Base-by-base conservation (phyloP, 2,797 vertebrate genomes). In the Lagodon rhomboides region DNA sequence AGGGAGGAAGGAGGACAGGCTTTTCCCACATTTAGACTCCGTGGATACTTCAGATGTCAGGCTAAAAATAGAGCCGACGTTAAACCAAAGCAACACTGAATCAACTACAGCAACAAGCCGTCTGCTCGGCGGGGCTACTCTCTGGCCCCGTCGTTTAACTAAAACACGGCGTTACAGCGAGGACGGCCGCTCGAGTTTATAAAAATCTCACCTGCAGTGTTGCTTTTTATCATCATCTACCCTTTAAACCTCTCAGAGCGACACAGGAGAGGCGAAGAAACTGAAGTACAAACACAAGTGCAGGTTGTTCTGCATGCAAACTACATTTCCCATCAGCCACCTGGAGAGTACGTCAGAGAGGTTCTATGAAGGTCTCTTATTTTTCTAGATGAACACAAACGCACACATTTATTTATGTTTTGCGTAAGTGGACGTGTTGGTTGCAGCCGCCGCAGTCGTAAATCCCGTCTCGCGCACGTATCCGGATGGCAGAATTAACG, bases 21-120 rank as follows among this genome's bases (percentile, higher is more conserved):
- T 98, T 99, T 99, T 99, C 98, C 98, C 98, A 99, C 97, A 99
- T 99, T 98, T 97, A 96, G 89, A 97, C 97, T 97, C 96, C 96
- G 95, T 94, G 96, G 96, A 97, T 97, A 96, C 97, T 98, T 97
- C 96, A 97, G 97, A 98, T 97, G 96, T 96, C 95, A 93, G 89
- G 94, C 97, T 98, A 98, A 98, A 98, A 97, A 98, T 98, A 99
- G 97, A 86, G 68, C 54, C 71, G 12, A 93, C 92, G 97, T 96
- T 97, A 96, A 73, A 97, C 95, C 94, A 92, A 96, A 96, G 94
- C 95, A 80, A 74, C 69, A 54, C 67, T 89, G 85, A 86, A 88
- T 89, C 86, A 84, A 87, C 68, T 72, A 2, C 73, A 85, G 75
- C 74, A 56, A 74, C 67, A 75, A 75, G 77, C 56, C 56, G 77